Evolutionary conservation across 2,888 invertebrate species (phyloP), one percentile per base, ranked within the genome.

Genomic region (Amiota communis): DNA sequence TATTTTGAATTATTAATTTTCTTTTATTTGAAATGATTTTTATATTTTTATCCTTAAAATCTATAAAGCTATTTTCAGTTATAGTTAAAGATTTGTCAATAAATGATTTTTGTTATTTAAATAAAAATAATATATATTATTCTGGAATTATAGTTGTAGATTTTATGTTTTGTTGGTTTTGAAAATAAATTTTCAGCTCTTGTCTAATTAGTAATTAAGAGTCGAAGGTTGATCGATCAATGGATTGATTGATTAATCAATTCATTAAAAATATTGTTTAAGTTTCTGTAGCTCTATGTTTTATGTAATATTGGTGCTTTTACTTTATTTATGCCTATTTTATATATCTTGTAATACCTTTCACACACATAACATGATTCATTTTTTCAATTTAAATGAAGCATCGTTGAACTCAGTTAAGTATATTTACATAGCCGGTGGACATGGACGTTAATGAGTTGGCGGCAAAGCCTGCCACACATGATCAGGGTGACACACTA

Each of bases 1-100:
- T 64, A 64, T 20, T 36, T 36, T 36, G 36, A 36, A 36, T 6
- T 36, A 36, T 4, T 4, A 4, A 36, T 36, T 36, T 36, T 36
- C 36, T 36, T 2, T 36, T 36, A 36, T 36, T 36, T 36, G 36
- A 36, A 36, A 36, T 36, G 36, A 36, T 36, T 36, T 36, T 2
- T 36, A 2, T 36, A 2, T 20, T 20, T 64, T 63, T 73, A 76
- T 77, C 77, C 87, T 87, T 87, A 87, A 82, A 78, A 81, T 79
- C 87, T 87, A 87, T 87, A 87, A 87, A 87, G 87, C 87, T 87
- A 86, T 87, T 85, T 84, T 87, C 81, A 86, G 86, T 86, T 86
- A 78, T 80, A 85, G 85, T 86, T 83, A 75, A 72, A 86, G 83
- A 83, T 82, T 86, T 83, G 80, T 86, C 86, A 13, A 57, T 70